Evolutionary conservation across 2,113 vertebrate genomes (phyloP).

Genomic region (Dipodomys merriami): DNA sequence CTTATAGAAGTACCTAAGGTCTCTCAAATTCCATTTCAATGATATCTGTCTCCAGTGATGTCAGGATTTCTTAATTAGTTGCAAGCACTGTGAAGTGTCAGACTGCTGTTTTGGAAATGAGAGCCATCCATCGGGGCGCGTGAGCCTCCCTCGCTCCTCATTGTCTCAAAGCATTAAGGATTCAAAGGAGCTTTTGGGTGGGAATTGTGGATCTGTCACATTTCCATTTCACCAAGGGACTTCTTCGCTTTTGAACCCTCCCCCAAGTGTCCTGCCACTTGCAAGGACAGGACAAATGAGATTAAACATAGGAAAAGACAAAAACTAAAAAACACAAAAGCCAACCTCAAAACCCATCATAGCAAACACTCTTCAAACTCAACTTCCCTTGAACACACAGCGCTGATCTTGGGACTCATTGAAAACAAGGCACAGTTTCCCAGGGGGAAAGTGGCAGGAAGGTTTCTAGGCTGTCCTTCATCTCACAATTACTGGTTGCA

Average conservation of each 20-base stretch:
- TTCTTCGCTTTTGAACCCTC: background rate
- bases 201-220: background rate
- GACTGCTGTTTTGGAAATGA: constrained; percentile 18
- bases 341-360: background rate
- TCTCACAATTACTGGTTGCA: background rate
- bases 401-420: too few relatives aligned
- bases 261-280: background rate
- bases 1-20: constrained; percentile 35
- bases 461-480: background rate
- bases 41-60: constrained; percentile 37
- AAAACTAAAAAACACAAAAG: background rate
- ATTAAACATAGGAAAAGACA: background rate
- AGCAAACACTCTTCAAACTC: background rate
- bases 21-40: constrained; percentile 36
- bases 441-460: background rate
- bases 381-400: background rate
- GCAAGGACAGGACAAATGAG: background rate
- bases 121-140: background rate
- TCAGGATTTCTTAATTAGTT: constrained; percentile 69
- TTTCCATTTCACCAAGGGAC: background rate
- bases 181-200: constrained; percentile 5
- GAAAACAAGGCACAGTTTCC: background rate
- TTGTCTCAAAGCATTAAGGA: constrained; percentile 24
- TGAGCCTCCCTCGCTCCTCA: background rate
- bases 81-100: background rate